Base-by-base conservation (phyloP, 2,113 vertebrate species). In the Datnioides undecimradiatus region DNA sequence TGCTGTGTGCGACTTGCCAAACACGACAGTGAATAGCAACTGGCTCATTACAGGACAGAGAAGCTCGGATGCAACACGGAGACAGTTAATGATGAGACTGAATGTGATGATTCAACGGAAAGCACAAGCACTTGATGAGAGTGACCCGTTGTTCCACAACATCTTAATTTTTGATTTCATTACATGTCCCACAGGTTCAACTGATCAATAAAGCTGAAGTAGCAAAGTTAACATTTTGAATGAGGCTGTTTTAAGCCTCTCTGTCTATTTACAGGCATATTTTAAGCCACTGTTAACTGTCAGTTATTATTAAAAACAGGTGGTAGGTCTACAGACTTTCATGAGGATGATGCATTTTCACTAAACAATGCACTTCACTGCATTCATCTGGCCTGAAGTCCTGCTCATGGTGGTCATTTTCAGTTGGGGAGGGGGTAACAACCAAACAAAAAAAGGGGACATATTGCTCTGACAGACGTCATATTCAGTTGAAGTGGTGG, bases 11-110 rank as follows among this genome's bases (percentile, higher is more conserved):
- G 21, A 72, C 74, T 82, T 31, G 21, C 23, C 65, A 51, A 73
- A 76, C 13, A 55, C 40, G 41, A 38, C 43, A 59, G 27, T 12
- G 38, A 82, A 84, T 54, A 49, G 48, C 69, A 87, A 83, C 43
- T 19, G 25, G 25, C 40, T 83, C 64, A 78, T 83, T 76, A 58
- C 7, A 45, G 49, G 21, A 21, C 17, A 41, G 59, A 51, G 10
- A 17, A 45, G 2, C 14, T 17, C 29, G 16, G 23, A 65, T 23
- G 19, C 59, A 74, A 46, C n/a, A 40, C 1, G 11, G 17, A 36
- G 33, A 48, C 36, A 11, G 43, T 16, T 31, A 9, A 54, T 73
- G n/a, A 64, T 45, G 10, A 58, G 29, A 63, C 4, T 17, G 8
- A 40, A 31, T 46, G 9, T 12, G 40, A 66, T 45, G 27, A 69